Percentiles rank a stretch among this genome's conserved stretches.
Evolutionary conservation across 2,888 invertebrate species (phyloP).

Genomic region (Nemotelus pantherinus): DNA sequence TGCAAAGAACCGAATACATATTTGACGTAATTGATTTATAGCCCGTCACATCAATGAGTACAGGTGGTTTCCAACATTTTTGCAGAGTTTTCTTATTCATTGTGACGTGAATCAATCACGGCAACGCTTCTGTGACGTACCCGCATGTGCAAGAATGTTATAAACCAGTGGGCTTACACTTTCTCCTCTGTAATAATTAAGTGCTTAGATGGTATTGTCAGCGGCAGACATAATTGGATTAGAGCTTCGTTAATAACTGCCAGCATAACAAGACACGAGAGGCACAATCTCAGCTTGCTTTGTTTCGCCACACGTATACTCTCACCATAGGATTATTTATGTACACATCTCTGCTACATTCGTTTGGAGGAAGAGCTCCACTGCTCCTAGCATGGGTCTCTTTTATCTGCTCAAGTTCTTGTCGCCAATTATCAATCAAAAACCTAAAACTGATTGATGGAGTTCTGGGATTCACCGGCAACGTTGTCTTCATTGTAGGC

Average conservation of each 20-base stretch:
- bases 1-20: too few species aligned
- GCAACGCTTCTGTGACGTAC: neutral
- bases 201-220: conserved; percentile 30
- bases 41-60: neutral
- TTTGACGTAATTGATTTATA: neutral
- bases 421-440: conserved; percentile 46
- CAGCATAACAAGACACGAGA: conserved; percentile 18
- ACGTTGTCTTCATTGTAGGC: conserved; percentile 15
- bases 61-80: conserved; percentile 3
- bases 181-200: conserved; percentile 25
- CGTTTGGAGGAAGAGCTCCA: too few species aligned
- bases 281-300: neutral
- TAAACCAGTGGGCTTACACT: neutral
- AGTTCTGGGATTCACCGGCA: conserved; percentile 25
- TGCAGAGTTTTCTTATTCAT: neutral
- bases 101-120: conserved; percentile 3
- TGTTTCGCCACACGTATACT: too few species aligned
- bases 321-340: too few species aligned
- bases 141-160: neutral
- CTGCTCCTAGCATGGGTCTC: neutral
- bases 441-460: conserved; percentile 47
- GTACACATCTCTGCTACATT: too few species aligned
- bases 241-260: conserved; percentile 29
- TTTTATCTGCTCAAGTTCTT: conserved; percentile 21
- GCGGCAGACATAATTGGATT: conserved; percentile 33